A percentile compares a stretch with the other conserved stretches of the same genome.
These are phyloP conservation scores for Laspeyria flexula DNA, from an alignment of 2,888 invertebrate species.

Conservation along the genomic window DNA sequence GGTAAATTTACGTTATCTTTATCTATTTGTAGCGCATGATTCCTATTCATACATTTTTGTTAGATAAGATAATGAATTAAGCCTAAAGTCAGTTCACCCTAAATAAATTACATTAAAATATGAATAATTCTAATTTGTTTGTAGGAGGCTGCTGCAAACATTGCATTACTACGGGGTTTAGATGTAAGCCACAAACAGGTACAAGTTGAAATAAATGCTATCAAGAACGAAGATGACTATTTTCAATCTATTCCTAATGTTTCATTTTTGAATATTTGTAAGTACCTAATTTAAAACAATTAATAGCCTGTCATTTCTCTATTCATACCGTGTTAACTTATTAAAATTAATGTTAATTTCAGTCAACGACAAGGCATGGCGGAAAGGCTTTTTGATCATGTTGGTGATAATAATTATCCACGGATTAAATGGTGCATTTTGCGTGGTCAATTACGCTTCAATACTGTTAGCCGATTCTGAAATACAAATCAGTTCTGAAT, in stretches of 20 bases:
- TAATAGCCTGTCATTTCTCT: too few species aligned
- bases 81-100: too few species aligned
- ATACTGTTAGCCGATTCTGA: conserved; percentile 48
- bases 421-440: conserved; percentile 49
- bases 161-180: conserved; percentile 61
- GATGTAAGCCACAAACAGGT: conserved; percentile 54
- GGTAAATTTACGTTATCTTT: too few species aligned
- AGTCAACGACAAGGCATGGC: conserved; percentile 59
- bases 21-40: too few species aligned
- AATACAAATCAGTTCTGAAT: conserved; percentile 46
- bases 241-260: conserved; percentile 60
- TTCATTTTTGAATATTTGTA: conserved; percentile 59
- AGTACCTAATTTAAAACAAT: conserved; percentile 39
- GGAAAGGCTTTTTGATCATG: conserved; percentile 50
- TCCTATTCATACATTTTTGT: too few species aligned
- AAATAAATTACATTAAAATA: too few species aligned
- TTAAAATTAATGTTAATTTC: conserved; percentile 22
- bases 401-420: conserved; percentile 37
- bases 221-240: conserved; percentile 56
- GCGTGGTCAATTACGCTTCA: conserved; percentile 54
- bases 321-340: too few species aligned
- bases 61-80: too few species aligned
- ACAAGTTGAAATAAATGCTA: conserved; percentile 52
- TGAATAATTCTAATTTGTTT: too few species aligned
- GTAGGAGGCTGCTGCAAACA: conserved; percentile 57